These are phyloP conservation scores for Crotalus horridus DNA, from an alignment of 2,113 vertebrate species.

Conservation along the genomic window DNA sequence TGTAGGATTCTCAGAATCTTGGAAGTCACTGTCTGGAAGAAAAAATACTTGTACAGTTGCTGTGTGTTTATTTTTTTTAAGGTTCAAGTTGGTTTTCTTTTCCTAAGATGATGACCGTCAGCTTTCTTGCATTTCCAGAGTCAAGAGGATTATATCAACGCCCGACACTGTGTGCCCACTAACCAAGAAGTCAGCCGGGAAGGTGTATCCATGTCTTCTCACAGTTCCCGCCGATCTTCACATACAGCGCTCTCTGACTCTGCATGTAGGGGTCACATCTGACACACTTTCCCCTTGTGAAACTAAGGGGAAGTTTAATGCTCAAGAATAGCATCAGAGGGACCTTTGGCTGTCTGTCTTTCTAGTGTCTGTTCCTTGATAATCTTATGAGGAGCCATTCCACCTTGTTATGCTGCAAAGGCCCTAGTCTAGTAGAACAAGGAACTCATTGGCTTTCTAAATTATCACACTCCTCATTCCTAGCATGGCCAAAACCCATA, in stretches of 20 bases:
- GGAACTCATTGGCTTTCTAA: too few species aligned
- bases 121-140: slow-evolving; percentile 59
- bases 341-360: not conserved
- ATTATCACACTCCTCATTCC: not conserved
- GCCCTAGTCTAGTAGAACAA: too few species aligned
- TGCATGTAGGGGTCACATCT: slow-evolving; percentile 71
- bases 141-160: slow-evolving; percentile 70
- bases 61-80: not conserved
- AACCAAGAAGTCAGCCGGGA: slow-evolving; percentile 64
- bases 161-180: slow-evolving; percentile 57
- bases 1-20: not conserved
- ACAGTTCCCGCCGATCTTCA: slow-evolving; percentile 75
- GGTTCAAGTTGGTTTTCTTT: not conserved
- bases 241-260: slow-evolving; percentile 73
- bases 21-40: not conserved
- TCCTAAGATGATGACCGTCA: fast-evolving
- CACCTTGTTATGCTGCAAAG: too few species aligned
- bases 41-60: not conserved
- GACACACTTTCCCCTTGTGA: fast-evolving
- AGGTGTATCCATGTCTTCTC: slow-evolving; percentile 75
- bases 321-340: not conserved
- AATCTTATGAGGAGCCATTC: too few species aligned
- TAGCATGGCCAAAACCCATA: not conserved
- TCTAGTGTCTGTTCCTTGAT: not conserved
- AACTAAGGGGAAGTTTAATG: fast-evolving